phyloP scores from a whole-genome alignment of 2,113 vertebrate species.

The Ochotona curzoniae region DNA sequence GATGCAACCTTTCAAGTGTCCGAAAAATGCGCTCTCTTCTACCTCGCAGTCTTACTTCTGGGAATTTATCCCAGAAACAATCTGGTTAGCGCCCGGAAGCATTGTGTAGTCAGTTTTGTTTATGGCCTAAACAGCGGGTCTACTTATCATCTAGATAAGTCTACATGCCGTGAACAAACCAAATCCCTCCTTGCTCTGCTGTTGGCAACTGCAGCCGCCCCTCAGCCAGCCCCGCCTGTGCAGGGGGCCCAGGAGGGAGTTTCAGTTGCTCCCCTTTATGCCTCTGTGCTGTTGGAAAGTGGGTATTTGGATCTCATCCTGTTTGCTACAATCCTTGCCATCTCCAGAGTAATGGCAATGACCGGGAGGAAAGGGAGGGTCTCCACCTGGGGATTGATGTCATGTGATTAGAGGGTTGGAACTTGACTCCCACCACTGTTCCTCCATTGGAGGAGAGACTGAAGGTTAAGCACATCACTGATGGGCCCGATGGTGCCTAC shows the following conservation, averaged over 20 bases:
- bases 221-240: not conserved
- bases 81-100: not conserved
- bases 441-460: not conserved
- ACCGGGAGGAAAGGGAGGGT: too few species aligned
- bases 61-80: not conserved
- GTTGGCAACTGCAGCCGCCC: not conserved
- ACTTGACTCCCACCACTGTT: not conserved
- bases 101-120: not conserved
- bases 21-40: not conserved
- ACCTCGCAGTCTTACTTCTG: not conserved
- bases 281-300: not conserved
- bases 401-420: not conserved
- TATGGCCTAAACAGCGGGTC: not conserved
- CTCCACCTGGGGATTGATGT: not conserved
- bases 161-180: not conserved
- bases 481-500: not conserved
- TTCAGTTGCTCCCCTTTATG: not conserved
- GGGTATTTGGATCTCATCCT: not conserved
- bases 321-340: not conserved
- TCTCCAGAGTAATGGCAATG: not conserved
- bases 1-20: conserved; percentile 1
- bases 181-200: not conserved
- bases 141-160: not conserved
- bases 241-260: not conserved
- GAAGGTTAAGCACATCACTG: not conserved